phyloP scores from a whole-genome alignment of 1,140 invertebrate genomes.

The Bradysia coprophila region DNA sequence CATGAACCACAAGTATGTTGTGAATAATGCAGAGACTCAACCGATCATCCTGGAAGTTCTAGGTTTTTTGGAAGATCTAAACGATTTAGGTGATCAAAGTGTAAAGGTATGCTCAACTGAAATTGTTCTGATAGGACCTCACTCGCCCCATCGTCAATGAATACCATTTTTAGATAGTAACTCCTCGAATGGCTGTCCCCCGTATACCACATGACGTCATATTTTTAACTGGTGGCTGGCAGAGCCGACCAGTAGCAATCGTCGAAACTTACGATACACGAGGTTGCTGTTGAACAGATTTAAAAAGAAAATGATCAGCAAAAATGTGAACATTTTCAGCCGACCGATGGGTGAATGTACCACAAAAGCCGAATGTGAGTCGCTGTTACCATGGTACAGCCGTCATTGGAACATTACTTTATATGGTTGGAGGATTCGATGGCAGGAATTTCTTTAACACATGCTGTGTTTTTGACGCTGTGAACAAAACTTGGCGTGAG shows the following conservation, averaged over 20 bases:
- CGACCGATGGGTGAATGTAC: slow-evolving; percentile 38
- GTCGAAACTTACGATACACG: slow-evolving; percentile 59
- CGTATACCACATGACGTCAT: neutral
- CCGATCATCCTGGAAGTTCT: neutral
- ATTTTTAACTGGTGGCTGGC: neutral
- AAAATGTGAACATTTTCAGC: too few relatives aligned
- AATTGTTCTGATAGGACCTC: too few relatives aligned
- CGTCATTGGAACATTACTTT: slow-evolving; percentile 45
- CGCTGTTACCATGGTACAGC: slow-evolving; percentile 61
- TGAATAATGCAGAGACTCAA: neutral
- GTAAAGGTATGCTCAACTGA: too few relatives aligned
- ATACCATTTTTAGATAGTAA: neutral
- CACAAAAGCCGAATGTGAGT: slow-evolving; percentile 37
- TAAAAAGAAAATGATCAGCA: too few relatives aligned
- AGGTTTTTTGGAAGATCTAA: neutral
- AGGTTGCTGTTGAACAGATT: too few relatives aligned
- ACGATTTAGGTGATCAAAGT: too few relatives aligned
- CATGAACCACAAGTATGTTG: neutral
- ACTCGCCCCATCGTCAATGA: too few relatives aligned
- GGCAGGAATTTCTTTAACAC: slow-evolving; percentile 56
- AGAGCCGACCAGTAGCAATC: neutral
- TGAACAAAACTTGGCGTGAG: slow-evolving; percentile 43
- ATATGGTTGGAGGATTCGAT: slow-evolving; percentile 60
- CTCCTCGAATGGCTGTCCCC: neutral
- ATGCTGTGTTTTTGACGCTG: slow-evolving; percentile 45